Conservation (phyloP, 1,140 invertebrate species). For the Anastatus disparis region DNA sequence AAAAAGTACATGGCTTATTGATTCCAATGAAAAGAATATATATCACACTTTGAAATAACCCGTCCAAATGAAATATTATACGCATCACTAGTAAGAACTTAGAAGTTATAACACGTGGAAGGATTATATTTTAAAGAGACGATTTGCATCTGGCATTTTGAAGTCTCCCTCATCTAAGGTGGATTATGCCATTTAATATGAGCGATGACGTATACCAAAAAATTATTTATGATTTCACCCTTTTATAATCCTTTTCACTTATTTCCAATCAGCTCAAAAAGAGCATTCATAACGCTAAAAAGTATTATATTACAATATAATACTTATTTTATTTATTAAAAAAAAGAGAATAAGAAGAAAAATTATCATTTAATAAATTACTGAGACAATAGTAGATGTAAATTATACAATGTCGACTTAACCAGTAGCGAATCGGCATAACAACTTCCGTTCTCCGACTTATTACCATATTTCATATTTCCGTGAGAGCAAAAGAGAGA, state of each 20-base stretch:
- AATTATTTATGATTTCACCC: background rate
- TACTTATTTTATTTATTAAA: background rate
- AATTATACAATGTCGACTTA: constrained; percentile 18
- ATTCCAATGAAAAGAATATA: background rate
- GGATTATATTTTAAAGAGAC: background rate
- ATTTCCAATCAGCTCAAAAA: too few relatives aligned
- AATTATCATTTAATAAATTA: constrained; percentile 37
- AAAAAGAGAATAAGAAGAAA: background rate
- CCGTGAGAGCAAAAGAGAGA: constrained; percentile 35
- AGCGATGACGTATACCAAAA: background rate
- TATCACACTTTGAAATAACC: background rate
- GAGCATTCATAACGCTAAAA: too few relatives aligned
- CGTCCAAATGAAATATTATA: constrained; percentile 22
- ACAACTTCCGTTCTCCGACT: constrained; percentile 41
- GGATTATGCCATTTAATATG: background rate
- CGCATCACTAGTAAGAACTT: constrained; percentile 4
- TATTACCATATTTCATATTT: constrained; percentile 54
- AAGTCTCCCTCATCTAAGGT: background rate
- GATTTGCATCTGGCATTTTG: constrained; percentile 29
- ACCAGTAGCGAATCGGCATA: constrained; percentile 38
- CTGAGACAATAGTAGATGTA: constrained; percentile 16
- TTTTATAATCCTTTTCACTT: background rate
- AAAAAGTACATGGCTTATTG: background rate
- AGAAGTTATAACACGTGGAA: constrained; percentile 15
- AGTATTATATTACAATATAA: too few relatives aligned